phyloP scores from a whole-genome alignment of 2,888 invertebrate species.

The Apamea sordens region DNA sequence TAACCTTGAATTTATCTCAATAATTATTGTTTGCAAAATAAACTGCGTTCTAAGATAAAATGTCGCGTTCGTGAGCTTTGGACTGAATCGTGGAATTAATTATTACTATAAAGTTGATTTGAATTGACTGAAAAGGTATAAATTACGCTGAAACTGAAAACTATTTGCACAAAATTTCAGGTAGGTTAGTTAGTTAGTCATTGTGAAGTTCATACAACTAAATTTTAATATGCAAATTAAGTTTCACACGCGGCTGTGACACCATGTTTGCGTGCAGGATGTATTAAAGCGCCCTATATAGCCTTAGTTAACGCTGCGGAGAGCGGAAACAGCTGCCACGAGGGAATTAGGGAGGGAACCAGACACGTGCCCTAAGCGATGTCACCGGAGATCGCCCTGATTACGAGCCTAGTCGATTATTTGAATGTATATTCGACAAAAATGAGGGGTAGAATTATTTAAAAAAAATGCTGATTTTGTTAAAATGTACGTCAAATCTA shows the following conservation, averaged over 20 bases:
- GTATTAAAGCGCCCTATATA: not conserved
- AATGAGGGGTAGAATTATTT: too few species aligned
- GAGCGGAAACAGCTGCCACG: not conserved
- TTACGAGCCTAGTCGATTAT: not conserved
- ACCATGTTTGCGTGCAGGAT: not conserved
- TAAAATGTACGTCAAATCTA: not conserved
- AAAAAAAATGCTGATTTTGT: not conserved
- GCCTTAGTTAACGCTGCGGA: not conserved
- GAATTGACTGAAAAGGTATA: not conserved
- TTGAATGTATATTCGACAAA: not conserved
- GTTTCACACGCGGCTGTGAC: not conserved
- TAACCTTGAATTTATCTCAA: not conserved
- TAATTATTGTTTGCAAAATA: not conserved
- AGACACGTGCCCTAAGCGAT: not conserved
- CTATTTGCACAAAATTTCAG: not conserved
- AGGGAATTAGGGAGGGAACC: not conserved
- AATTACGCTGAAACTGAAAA: not conserved
- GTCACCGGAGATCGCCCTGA: not conserved
- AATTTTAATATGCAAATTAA: not conserved
- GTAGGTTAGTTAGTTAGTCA: not conserved
- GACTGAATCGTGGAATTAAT: not conserved
- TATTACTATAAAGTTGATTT: not conserved
- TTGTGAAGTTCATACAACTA: not conserved
- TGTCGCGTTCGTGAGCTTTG: not conserved
- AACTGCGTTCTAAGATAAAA: not conserved